A percentile compares a stretch with the other conserved stretches of the same genome.
These are phyloP conservation scores for Aurelia aurita complex sp. Pacific DNA, from an alignment of 30 jellyfish, hydroid and myxozoan genomes.

Conservation along the genomic window DNA sequence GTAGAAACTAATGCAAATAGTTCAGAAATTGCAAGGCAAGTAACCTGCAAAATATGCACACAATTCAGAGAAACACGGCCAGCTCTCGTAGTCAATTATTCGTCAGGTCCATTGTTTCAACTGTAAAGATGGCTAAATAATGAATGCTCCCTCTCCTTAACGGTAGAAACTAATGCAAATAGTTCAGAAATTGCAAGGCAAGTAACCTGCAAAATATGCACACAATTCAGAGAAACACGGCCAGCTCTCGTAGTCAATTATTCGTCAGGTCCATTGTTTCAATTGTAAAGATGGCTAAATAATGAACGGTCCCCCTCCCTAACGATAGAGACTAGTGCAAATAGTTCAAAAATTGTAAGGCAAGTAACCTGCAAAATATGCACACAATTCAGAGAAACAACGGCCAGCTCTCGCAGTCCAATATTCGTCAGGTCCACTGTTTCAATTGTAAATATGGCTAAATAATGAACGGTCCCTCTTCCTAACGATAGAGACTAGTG, in stretches of 20 bases:
- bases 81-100: slow-evolving; percentile 84
- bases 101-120: slow-evolving; percentile 62
- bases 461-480: too few relatives aligned
- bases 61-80: too few relatives aligned
- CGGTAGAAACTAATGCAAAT: too few relatives aligned
- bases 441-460: slow-evolving; percentile 38
- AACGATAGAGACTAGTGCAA: too few relatives aligned
- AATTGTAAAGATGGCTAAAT: slow-evolving; percentile 29
- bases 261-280: slow-evolving; percentile 68
- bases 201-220: slow-evolving; percentile 89
- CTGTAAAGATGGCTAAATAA: slow-evolving; percentile 23
- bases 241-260: slow-evolving; percentile 88
- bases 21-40: too few relatives aligned
- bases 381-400: slow-evolving; percentile 85
- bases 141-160: too few relatives aligned
- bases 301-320: too few relatives aligned
- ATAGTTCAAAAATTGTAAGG: too few relatives aligned
- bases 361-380: slow-evolving; percentile 86
- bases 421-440: slow-evolving; percentile 71
- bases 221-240: slow-evolving; percentile 89
- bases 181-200: too few relatives aligned
- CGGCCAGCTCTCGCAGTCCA: slow-evolving; percentile 91
- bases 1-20: too few relatives aligned
- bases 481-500: too few relatives aligned
- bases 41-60: too few relatives aligned